Conservation (phyloP, 2,888 invertebrate genomes). For the Eutolmus rufibarbis region DNA sequence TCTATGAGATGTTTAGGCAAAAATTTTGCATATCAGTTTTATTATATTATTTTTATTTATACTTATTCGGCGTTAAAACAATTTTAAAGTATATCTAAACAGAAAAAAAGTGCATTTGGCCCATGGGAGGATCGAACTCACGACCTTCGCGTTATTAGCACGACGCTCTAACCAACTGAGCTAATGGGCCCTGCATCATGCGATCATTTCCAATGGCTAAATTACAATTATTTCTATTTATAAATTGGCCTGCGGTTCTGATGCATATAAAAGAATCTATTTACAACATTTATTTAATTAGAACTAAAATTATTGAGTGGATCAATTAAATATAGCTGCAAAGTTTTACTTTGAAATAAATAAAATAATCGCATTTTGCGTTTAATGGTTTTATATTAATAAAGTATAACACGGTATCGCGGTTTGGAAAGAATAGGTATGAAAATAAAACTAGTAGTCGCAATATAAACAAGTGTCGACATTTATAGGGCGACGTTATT, state of each 20-base stretch:
- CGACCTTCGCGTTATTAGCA: conserved; percentile 64
- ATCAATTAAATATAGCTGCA: neutral
- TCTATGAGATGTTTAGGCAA: too few relatives aligned
- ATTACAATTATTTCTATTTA: neutral
- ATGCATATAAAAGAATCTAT: neutral
- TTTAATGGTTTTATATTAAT: neutral
- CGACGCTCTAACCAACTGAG: conserved; percentile 65
- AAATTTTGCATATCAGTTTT: too few relatives aligned
- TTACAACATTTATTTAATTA: neutral
- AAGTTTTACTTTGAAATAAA: neutral
- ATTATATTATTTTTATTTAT: too few relatives aligned
- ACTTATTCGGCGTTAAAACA: neutral
- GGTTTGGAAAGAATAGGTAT: neutral
- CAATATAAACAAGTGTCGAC: neutral
- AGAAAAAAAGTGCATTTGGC: conserved; percentile 52
- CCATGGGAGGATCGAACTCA: conserved; percentile 64
- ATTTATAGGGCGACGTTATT: too few relatives aligned
- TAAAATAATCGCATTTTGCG: neutral
- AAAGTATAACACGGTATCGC: neutral
- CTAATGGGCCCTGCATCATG: conserved; percentile 58
- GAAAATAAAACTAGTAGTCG: neutral
- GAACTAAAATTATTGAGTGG: neutral
- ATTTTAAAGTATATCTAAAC: neutral
- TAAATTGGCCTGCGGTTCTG: neutral
- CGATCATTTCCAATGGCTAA: neutral